Conservation (phyloP, 1,140 invertebrate species). For the Gonioctena quinquepunctata region DNA sequence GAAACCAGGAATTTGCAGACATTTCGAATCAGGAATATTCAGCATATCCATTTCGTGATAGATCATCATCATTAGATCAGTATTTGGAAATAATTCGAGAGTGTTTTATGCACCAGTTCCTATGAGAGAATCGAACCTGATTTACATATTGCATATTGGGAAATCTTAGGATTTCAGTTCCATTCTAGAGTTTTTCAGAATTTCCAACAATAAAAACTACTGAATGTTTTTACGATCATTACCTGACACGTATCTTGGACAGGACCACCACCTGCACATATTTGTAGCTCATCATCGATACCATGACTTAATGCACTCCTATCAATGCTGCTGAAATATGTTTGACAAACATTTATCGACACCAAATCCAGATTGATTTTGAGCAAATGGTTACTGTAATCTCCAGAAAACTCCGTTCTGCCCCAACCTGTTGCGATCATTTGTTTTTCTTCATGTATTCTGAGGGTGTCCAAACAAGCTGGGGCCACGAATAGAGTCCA, state of each 20-base stretch:
- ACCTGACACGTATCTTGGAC: background rate
- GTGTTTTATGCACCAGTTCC: no score
- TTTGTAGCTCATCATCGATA: background rate
- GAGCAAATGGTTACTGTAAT: constrained; percentile 55
- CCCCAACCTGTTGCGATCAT: constrained; percentile 41
- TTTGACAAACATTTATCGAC: background rate
- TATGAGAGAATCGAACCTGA: no score
- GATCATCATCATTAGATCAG: no score
- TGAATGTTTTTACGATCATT: background rate
- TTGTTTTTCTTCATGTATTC: background rate
- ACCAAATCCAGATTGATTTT: constrained; percentile 53
- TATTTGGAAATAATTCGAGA: no score
- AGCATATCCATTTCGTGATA: no score
- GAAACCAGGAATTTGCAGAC: no score
- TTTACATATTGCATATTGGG: no score
- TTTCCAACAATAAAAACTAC: no score
- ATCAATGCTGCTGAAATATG: background rate
- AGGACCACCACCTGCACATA: background rate
- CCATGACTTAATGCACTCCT: background rate
- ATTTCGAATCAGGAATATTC: no score
- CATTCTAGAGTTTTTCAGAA: no score
- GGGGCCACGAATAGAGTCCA: constrained; percentile 59
- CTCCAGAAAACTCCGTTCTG: constrained; percentile 49
- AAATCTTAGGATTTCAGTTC: no score
- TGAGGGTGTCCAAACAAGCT: constrained; percentile 62